Evolutionary conservation across 2,888 invertebrate genomes (phyloP).

Genomic region (Drosophila neotestacea): DNA sequence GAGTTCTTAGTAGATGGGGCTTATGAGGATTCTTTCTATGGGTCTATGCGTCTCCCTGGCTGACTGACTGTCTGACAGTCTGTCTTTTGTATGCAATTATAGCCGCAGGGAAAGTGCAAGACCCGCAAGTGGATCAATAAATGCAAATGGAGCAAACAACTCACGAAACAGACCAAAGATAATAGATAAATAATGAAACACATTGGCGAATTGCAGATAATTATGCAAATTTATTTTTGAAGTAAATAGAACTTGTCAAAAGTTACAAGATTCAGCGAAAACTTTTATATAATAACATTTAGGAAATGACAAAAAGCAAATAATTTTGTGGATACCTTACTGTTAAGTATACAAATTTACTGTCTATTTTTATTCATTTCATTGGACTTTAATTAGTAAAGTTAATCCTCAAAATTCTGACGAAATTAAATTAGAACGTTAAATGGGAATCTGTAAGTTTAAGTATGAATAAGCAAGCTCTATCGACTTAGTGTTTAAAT

Average conservation of each 20-base stretch:
- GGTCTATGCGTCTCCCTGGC: neutral
- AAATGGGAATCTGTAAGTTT: neutral
- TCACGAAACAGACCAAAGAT: neutral
- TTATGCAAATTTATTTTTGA: constrained; percentile 10
- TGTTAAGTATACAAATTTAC: no score
- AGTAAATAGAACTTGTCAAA: constrained; percentile 2
- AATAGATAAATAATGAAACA: constrained; percentile 43
- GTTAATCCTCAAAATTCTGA: no score
- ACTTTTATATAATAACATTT: neutral
- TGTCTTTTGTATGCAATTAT: constrained; percentile 37
- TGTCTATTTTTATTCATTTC: no score
- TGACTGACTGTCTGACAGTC: neutral
- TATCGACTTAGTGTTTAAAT: neutral
- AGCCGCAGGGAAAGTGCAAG: constrained; percentile 40
- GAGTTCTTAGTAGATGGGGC: constrained; percentile 16
- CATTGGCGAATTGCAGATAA: constrained; percentile 13
- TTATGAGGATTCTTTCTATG: constrained; percentile 35
- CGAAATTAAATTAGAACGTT: no score
- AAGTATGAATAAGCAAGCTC: neutral
- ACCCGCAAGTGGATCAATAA: constrained; percentile 60
- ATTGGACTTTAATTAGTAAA: no score
- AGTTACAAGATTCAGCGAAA: neutral
- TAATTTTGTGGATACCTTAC: no score
- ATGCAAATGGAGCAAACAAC: constrained; percentile 57
- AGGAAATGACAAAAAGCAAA: neutral